Evolutionary conservation across 2,113 vertebrate genomes (phyloP).

Genomic region (Chloebia gouldiae): DNA sequence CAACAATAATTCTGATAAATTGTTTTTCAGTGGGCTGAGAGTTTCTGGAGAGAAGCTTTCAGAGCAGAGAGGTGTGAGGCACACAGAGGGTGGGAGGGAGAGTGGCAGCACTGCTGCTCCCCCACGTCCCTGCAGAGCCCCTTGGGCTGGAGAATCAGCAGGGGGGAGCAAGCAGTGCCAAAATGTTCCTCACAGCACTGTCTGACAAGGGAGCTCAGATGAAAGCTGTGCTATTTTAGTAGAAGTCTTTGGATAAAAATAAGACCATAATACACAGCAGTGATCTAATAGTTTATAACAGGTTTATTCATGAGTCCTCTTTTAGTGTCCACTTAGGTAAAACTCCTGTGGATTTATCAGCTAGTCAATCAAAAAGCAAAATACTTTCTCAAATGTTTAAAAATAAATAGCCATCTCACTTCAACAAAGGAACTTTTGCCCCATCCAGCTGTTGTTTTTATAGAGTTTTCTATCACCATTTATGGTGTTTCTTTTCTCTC

Average conservation of each 20-base stretch:
- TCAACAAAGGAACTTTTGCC: slow-evolving; percentile 27
- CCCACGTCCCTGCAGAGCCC: not conserved
- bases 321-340: slow-evolving; percentile 14
- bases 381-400: slow-evolving; percentile 27
- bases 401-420: slow-evolving; percentile 31
- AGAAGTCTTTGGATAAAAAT: slow-evolving; percentile 27
- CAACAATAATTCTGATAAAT: not conserved
- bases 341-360: slow-evolving; percentile 27
- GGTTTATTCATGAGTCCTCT: not conserved
- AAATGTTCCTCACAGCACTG: not conserved
- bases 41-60: not conserved
- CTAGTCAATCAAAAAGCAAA: slow-evolving; percentile 17
- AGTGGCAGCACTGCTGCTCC: not conserved
- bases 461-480: slow-evolving; percentile 40
- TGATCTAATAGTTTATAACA: slow-evolving; percentile 1
- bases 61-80: not conserved
- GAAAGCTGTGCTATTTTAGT: slow-evolving; percentile 29
- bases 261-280: not conserved
- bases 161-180: not conserved
- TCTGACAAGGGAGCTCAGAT: not conserved
- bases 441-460: slow-evolving; percentile 25
- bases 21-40: not conserved
- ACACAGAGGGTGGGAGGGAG: not conserved
- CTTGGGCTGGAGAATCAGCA: fast-evolving
- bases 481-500: slow-evolving; percentile 55